phyloP scores from a whole-genome alignment of 2,888 invertebrate genomes.

The Meteorus cinctellus region DNA sequence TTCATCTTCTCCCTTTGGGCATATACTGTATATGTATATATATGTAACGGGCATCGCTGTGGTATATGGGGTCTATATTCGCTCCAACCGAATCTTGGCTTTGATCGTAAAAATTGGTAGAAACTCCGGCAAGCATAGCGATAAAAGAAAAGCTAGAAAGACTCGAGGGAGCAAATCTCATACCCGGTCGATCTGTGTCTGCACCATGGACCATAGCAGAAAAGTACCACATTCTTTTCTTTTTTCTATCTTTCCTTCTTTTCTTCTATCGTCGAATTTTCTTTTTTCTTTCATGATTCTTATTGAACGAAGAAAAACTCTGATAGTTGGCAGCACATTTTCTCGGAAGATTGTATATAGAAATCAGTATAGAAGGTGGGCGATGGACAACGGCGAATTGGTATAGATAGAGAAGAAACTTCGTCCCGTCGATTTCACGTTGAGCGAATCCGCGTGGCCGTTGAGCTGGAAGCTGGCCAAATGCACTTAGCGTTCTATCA shows the following conservation, averaged over 20 bases:
- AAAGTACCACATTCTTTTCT: not conserved
- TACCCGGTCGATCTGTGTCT: constrained; percentile 11
- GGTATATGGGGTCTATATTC: constrained; percentile 22
- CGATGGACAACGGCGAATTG: constrained; percentile 16
- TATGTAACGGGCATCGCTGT: not conserved
- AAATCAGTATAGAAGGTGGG: constrained; percentile 11
- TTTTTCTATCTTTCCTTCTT: not conserved
- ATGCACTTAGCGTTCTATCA: constrained; percentile 70
- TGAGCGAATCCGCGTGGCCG: constrained; percentile 55
- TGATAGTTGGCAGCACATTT: constrained; percentile 34
- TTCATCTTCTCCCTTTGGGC: constrained; percentile 37
- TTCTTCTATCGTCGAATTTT: not conserved
- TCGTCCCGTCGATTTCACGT: constrained; percentile 55
- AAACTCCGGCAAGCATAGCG: constrained; percentile 28
- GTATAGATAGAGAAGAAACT: not conserved
- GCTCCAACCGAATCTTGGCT: constrained; percentile 41
- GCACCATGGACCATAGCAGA: not conserved
- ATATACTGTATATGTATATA: constrained; percentile 10
- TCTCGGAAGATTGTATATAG: constrained; percentile 1
- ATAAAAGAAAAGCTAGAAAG: constrained; percentile 42
- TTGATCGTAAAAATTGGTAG: constrained; percentile 47
- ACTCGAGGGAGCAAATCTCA: constrained; percentile 38
- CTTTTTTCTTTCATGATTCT: constrained; percentile 10
- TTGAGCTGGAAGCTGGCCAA: constrained; percentile 67
- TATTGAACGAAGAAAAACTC: constrained; percentile 10